Evolutionary conservation across 2,888 invertebrate species (phyloP).

Genomic region (Synanthedon tipuliformis): DNA sequence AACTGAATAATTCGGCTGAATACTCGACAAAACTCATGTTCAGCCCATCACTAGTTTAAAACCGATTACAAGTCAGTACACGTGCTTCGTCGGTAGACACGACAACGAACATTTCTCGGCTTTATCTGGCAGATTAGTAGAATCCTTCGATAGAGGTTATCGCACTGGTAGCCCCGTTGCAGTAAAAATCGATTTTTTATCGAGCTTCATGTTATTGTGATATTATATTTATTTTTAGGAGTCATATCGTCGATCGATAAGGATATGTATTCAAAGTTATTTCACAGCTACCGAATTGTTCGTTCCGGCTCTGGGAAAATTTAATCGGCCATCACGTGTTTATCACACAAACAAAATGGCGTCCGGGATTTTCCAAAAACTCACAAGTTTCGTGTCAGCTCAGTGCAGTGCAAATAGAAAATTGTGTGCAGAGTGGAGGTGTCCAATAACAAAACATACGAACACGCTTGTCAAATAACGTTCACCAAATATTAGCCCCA

Average conservation of each 20-base stretch:
- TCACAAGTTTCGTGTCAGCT: constrained; percentile 39
- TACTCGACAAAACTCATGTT: too few relatives aligned
- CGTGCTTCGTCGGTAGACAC: constrained; percentile 29
- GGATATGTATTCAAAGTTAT: constrained; percentile 9
- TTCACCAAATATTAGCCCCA: constrained; percentile 58
- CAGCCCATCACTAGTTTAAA: constrained; percentile 6
- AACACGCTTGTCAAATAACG: constrained; percentile 63
- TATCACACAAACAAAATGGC: constrained; percentile 28
- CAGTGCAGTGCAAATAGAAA: constrained; percentile 50
- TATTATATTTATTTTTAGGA: constrained; percentile 46
- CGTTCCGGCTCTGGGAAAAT: not conserved
- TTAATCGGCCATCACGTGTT: constrained; percentile 19
- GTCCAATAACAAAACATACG: constrained; percentile 63
- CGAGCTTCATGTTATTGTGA: constrained; percentile 25
- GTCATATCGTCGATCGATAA: constrained; percentile 39
- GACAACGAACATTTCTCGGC: constrained; percentile 28
- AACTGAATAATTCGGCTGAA: too few relatives aligned
- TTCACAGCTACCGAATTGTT: not conserved
- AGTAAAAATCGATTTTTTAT: constrained; percentile 48
- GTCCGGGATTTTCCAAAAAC: constrained; percentile 31
- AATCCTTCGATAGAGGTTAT: constrained; percentile 45
- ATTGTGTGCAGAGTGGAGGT: constrained; percentile 53
- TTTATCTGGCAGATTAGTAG: constrained; percentile 51
- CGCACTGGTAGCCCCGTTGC: constrained; percentile 44
- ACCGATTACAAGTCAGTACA: constrained; percentile 37